Evolutionary conservation across 2,797 vertebrate species (phyloP).

Genomic region (Podarcis siculus): DNA sequence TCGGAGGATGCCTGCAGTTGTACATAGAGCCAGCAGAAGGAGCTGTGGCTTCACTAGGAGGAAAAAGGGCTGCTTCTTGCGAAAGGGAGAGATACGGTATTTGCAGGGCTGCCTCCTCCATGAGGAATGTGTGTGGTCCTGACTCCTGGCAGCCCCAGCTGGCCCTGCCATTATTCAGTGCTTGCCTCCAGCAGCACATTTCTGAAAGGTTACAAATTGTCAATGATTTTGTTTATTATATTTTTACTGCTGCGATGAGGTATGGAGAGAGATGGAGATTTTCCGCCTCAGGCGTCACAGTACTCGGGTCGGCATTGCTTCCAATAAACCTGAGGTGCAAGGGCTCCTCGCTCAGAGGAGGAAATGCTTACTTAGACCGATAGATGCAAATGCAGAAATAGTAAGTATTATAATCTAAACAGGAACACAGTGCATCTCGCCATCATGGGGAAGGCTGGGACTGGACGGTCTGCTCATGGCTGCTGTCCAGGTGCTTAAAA

Average conservation of each 20-base stretch:
- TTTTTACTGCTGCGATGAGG: not conserved
- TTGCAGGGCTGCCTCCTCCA: too few relatives aligned
- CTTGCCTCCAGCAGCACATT: not conserved
- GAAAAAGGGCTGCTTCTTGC: not conserved
- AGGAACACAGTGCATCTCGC: too few relatives aligned
- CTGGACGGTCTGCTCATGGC: too few relatives aligned
- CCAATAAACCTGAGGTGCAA: not conserved
- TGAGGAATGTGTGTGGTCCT: not conserved
- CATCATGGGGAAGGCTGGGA: too few relatives aligned
- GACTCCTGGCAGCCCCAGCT: not conserved
- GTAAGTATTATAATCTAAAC: too few relatives aligned
- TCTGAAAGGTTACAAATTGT: not conserved
- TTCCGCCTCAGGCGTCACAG: not conserved
- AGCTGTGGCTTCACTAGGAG: not conserved
- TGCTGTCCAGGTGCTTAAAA: too few relatives aligned
- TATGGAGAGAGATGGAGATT: too few relatives aligned
- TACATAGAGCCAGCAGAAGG: not conserved
- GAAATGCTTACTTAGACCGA: too few relatives aligned
- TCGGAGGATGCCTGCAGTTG: not conserved
- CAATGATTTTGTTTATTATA: not conserved
- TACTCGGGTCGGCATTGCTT: not conserved
- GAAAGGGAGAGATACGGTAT: too few relatives aligned
- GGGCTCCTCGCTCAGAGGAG: not conserved
- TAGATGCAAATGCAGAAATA: too few relatives aligned
- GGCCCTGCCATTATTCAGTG: not conserved